phyloP scores from a whole-genome alignment of 2,888 invertebrate species.

The Apodemia zela region DNA sequence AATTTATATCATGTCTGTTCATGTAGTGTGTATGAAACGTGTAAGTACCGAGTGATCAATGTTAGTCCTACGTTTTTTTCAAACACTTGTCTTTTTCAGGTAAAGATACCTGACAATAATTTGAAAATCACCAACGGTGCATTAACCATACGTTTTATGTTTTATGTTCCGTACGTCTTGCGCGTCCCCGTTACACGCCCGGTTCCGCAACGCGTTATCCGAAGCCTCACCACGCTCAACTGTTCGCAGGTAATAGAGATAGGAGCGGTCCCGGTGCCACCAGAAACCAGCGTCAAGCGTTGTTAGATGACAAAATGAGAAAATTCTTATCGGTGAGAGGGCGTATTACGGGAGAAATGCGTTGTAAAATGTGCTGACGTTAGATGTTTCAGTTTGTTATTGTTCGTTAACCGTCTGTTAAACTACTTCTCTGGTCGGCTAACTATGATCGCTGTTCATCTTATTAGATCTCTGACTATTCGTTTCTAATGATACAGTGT shows the following conservation, averaged over 20 bases:
- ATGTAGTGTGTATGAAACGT: constrained; percentile 43
- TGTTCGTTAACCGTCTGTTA: constrained; percentile 50
- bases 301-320: constrained; percentile 96
- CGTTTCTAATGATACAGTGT: constrained; percentile 31
- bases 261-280: constrained; percentile 83
- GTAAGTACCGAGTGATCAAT: constrained; percentile 9
- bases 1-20: constrained; percentile 52
- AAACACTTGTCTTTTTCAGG: neutral
- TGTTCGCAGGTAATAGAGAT: constrained; percentile 82
- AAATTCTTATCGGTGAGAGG: constrained; percentile 94
- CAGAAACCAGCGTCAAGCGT: constrained; percentile 90
- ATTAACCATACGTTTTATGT: constrained; percentile 14
- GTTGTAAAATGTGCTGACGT: constrained; percentile 67
- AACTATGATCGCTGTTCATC: constrained; percentile 64
- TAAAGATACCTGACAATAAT: neutral
- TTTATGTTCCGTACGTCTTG: constrained; percentile 42
- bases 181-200: constrained; percentile 60
- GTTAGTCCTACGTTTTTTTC: neutral
- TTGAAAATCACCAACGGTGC: constrained; percentile 19
- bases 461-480: constrained; percentile 35
- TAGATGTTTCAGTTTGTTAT: constrained; percentile 64
- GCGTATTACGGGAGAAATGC: constrained; percentile 52
- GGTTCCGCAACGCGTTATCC: constrained; percentile 41
- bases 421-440: constrained; percentile 59
- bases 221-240: constrained; percentile 62